A percentile compares a stretch with the other conserved stretches of the same genome.
These are phyloP conservation scores for Diadema setosum DNA, from an alignment of 35 echinoderm and acorn worm species.

Conservation along the genomic window DNA sequence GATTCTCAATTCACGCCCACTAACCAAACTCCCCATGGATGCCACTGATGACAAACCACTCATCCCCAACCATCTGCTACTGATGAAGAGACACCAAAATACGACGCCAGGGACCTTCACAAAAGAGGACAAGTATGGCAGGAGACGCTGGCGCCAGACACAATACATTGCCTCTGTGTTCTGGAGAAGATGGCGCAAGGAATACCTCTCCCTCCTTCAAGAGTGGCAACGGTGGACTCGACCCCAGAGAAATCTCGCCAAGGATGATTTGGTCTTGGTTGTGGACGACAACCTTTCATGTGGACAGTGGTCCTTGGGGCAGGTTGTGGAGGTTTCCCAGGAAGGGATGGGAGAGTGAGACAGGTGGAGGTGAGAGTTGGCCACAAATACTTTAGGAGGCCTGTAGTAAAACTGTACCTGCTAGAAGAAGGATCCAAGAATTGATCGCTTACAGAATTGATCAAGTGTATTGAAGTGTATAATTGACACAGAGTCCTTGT, in stretches of 20 bases:
- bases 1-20: conserved; percentile 46
- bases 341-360: too few species aligned
- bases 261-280: conserved; percentile 52
- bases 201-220: conserved; percentile 34
- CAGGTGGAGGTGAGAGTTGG: too few species aligned
- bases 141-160: conserved; percentile 30
- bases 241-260: background rate
- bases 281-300: background rate
- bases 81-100: background rate
- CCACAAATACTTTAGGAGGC: too few species aligned
- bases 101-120: conserved; percentile 25
- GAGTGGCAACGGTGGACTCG: too few species aligned
- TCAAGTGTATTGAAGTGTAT: background rate
- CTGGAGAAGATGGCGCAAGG: conserved; percentile 46
- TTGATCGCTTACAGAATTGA: background rate
- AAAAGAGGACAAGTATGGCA: conserved; percentile 17
- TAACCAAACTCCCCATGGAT: conserved; percentile 31
- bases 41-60: conserved; percentile 30
- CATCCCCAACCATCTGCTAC: conserved; percentile 52
- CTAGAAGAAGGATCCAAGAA: background rate
- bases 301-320: conserved; percentile 1
- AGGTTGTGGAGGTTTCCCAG: too few species aligned
- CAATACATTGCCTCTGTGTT: conserved; percentile 45
- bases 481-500: background rate
- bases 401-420: too few species aligned